Conservation (phyloP, 2,113 vertebrate genomes). For the Holacanthus passer region DNA sequence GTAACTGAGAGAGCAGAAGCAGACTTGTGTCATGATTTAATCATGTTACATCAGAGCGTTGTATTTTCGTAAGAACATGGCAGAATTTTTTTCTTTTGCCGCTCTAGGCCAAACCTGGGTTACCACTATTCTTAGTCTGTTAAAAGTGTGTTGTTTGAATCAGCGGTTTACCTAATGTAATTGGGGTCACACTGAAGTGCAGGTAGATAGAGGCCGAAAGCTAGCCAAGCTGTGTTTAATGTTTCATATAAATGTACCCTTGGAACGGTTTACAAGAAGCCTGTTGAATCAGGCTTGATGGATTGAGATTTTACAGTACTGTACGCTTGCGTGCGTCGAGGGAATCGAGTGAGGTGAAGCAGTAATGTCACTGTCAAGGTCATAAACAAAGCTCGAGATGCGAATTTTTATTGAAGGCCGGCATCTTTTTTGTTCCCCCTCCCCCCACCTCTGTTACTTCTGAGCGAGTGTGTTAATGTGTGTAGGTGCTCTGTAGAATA, state of each 20-base stretch:
- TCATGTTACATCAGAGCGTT: conserved; percentile 22
- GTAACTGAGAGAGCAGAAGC: conserved; percentile 9
- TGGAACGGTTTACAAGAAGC: conserved; percentile 71
- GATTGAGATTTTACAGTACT: conserved; percentile 68
- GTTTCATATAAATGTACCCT: conserved; percentile 72
- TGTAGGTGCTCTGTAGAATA: no score
- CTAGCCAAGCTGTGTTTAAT: conserved; percentile 71
- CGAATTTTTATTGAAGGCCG: conserved; percentile 60
- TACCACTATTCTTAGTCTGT: conserved; percentile 43
- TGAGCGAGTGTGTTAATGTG: background rate
- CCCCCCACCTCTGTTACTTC: conserved; percentile 21
- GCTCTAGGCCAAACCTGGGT: background rate
- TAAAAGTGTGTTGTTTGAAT: conserved; percentile 68
- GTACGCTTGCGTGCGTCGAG: conserved; percentile 21
- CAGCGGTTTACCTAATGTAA: conserved; percentile 80
- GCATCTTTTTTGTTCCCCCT: conserved; percentile 22
- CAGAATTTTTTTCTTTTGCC: background rate
- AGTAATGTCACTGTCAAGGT: conserved; percentile 76
- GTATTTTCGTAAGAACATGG: conserved; percentile 4
- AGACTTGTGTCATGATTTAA: conserved; percentile 26
- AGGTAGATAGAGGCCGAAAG: conserved; percentile 71
- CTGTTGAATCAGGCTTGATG: conserved; percentile 56
- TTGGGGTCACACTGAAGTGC: conserved; percentile 72
- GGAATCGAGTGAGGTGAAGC: conserved; percentile 44
- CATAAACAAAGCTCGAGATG: conserved; percentile 62